phyloP scores from a whole-genome alignment of 2,888 invertebrate species.

The Gryllus longicercus region DNA sequence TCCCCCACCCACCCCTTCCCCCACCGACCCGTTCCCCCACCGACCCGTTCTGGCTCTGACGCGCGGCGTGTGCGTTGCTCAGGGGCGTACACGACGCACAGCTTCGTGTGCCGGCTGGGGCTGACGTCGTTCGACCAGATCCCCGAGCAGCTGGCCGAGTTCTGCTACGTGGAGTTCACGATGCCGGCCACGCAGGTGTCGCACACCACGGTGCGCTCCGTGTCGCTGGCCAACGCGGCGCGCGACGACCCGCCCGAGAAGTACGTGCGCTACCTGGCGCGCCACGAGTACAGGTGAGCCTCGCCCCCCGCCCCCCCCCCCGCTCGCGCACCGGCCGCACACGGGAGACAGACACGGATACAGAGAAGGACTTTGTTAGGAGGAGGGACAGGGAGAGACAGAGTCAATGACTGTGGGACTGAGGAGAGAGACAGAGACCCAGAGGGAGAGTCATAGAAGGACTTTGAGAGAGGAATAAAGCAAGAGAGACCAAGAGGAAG shows the following conservation, averaged over 20 bases:
- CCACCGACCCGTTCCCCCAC: too few relatives aligned
- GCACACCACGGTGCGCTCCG: conserved; percentile 93
- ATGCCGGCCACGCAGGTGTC: conserved; percentile 96
- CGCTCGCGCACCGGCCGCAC: background rate
- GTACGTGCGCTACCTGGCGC: conserved; percentile 92
- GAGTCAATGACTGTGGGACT: too few relatives aligned
- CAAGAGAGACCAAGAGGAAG: too few relatives aligned
- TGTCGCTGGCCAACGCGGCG: conserved; percentile 81
- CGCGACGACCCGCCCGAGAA: conserved; percentile 93
- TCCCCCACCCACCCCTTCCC: too few relatives aligned
- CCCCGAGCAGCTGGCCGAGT: conserved; percentile 86
- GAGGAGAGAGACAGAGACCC: too few relatives aligned
- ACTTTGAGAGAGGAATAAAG: too few relatives aligned
- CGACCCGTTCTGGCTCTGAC: too few relatives aligned
- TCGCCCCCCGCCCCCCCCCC: background rate
- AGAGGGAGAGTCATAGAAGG: too few relatives aligned
- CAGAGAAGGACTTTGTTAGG: background rate
- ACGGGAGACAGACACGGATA: background rate
- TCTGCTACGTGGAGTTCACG: conserved; percentile 91
- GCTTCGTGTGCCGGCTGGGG: conserved; percentile 90
- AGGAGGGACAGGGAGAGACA: background rate
- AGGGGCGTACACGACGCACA: conserved; percentile 98
- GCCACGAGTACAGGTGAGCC: conserved; percentile 86
- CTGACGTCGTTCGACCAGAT: conserved; percentile 96
- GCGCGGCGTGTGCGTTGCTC: conserved; percentile 37